Evolutionary conservation across 2,113 vertebrate genomes (phyloP).

Genomic region (Thryonomys swinderianus): DNA sequence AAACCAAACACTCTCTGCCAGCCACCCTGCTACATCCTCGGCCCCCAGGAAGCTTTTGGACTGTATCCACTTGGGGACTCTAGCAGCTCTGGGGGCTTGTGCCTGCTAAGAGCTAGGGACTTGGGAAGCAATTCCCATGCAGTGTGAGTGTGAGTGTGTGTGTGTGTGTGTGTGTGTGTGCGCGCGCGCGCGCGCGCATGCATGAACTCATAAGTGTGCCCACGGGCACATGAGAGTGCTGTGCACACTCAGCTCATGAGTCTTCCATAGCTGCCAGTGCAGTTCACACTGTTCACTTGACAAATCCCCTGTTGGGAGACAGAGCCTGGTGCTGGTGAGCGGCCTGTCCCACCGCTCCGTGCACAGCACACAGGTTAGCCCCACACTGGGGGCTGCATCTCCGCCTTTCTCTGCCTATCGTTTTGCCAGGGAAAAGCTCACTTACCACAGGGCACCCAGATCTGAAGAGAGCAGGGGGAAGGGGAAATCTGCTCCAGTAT

Average conservation of each 20-base stretch:
- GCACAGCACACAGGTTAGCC: background rate
- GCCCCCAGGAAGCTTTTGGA: background rate
- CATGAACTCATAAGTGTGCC: background rate
- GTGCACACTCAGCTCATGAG: background rate
- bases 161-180: background rate
- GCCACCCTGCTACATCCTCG: too few species aligned
- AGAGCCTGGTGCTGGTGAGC: rapidly evolving
- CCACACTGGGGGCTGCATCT: background rate
- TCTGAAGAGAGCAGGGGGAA: background rate
- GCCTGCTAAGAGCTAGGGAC: background rate
- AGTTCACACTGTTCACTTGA: background rate
- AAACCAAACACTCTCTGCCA: too few species aligned
- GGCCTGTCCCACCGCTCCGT: background rate
- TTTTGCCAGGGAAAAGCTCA: background rate
- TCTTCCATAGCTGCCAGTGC: background rate
- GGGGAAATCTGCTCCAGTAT: rapidly evolving
- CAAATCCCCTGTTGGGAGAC: background rate
- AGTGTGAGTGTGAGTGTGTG: background rate
- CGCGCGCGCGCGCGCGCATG: background rate
- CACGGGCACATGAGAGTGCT: too few species aligned
- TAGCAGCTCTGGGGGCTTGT: background rate
- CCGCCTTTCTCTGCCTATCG: background rate
- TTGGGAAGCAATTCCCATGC: background rate
- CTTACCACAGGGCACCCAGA: background rate
- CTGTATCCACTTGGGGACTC: background rate